phyloP scores from a whole-genome alignment of 2,888 invertebrate species.

The Schrankia costaestrigalis region DNA sequence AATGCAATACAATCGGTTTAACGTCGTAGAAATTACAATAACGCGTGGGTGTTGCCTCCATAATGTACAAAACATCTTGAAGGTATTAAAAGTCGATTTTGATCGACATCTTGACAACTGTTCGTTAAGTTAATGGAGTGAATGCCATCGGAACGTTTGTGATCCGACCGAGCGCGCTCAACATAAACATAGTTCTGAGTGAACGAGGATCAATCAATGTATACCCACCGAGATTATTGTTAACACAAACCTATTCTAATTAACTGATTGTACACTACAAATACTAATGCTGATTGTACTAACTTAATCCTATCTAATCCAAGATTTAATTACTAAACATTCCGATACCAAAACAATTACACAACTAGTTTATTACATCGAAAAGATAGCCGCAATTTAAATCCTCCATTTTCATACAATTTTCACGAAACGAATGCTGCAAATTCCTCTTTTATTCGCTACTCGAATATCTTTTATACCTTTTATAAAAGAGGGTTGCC shows the following conservation, averaged over 20 bases:
- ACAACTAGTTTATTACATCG: slow-evolving; percentile 1
- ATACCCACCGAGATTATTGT: slow-evolving; percentile 39
- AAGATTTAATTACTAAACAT: neutral
- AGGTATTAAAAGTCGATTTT: slow-evolving; percentile 71
- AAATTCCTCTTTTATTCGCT: slow-evolving; percentile 30
- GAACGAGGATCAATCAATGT: slow-evolving; percentile 42
- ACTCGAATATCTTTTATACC: slow-evolving; percentile 36
- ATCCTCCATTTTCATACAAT: slow-evolving; percentile 8
- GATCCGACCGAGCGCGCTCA: slow-evolving; percentile 36
- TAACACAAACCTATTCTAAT: slow-evolving; percentile 44
- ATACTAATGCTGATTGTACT: slow-evolving; percentile 13
- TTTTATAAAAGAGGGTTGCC: slow-evolving; percentile 36
- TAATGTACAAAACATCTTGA: slow-evolving; percentile 53
- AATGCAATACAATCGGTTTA: slow-evolving; percentile 48
- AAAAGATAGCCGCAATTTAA: slow-evolving; percentile 3
- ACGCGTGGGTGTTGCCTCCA: slow-evolving; percentile 68
- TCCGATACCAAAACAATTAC: slow-evolving; percentile 2
- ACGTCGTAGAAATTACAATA: slow-evolving; percentile 57
- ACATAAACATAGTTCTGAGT: slow-evolving; percentile 35
- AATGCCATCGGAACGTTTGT: slow-evolving; percentile 60
- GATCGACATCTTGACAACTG: slow-evolving; percentile 79
- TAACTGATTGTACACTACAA: slow-evolving; percentile 39
- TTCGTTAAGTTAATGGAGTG: slow-evolving; percentile 78
- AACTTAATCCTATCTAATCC: slow-evolving; percentile 6
- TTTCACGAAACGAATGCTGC: slow-evolving; percentile 21